Base-by-base conservation (phyloP, 2,113 vertebrate species). In the Rhynchomys soricoides region DNA sequence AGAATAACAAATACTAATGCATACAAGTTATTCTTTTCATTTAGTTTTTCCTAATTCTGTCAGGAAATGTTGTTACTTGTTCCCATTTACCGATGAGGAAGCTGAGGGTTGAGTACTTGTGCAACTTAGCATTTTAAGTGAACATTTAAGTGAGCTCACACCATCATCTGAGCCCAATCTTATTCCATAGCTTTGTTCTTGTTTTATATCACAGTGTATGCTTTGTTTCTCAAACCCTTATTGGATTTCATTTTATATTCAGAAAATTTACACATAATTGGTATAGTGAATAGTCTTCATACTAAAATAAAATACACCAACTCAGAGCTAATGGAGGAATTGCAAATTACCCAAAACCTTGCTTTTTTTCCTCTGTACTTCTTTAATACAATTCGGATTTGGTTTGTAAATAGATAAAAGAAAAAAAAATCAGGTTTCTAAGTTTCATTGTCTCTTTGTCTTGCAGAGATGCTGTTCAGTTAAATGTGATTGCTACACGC, bases 401-500 rank as follows among this genome's bases (percentile, higher is more conserved):
- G 22, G 86, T 64, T 92, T 93, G 91, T 77, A 48, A 96, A 55
- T 22, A 85, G 11, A 1, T 86, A 64, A 85, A 22, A 94, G 95
- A 64, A 24, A 50, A 68, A 68, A 59, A 86, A 66, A 7, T 29
- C 52, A 93, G 48, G 9, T 89, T 96, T 31, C 12, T 52, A 75
- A 5, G 40, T 82, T 94, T 95, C 68, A 62, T 81, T 96, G 90
- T 91, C 19, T 13, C 55, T 86, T 96, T 77, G 68, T 96, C 97
- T 91, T 97, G 66, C 92, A 99, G 99, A 98, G 99, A 99, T 98
- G 99, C 99, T 15, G 98, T 99, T 98, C 99, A 99, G 98, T 98
- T 99, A 97, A 99, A 99, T 15, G 99, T 99, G 87, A 98, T 99
- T 96, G 99, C 99, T 96, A 99, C 99, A 1, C 99, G 99, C 90